phyloP scores from a whole-genome alignment of 2,113 vertebrate species.

The Crotalus helleri region DNA sequence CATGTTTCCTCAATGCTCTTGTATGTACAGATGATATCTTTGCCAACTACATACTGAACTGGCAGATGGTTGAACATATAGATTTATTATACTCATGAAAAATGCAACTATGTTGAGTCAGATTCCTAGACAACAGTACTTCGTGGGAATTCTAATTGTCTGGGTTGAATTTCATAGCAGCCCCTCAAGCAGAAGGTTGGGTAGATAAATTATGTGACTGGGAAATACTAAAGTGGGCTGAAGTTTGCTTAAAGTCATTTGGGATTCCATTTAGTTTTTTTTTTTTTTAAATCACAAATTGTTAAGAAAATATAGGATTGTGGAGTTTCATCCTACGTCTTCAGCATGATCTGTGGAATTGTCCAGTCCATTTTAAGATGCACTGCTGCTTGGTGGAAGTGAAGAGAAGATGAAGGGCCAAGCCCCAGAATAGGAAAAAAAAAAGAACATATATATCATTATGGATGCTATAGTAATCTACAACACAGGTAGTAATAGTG shows the following conservation, averaged over 20 bases:
- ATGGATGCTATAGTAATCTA: not conserved
- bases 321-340: not conserved
- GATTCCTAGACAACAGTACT: not conserved
- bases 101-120: not conserved
- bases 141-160: not conserved
- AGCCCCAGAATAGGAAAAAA: not conserved
- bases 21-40: not conserved
- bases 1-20: not conserved
- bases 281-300: not conserved
- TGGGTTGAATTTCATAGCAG: not conserved
- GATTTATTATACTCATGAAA: not conserved
- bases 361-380: not conserved
- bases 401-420: not conserved
- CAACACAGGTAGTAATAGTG: not conserved
- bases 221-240: not conserved
- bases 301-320: not conserved
- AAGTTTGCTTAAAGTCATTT: not conserved
- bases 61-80: not conserved
- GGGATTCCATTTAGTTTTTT: not conserved
- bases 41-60: not conserved
- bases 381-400: not conserved
- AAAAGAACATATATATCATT: not conserved
- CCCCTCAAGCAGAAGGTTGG: not conserved
- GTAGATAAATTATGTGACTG: not conserved
- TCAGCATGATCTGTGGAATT: not conserved